These are phyloP conservation scores for Leucoptera coffeella DNA, from an alignment of 2,888 invertebrate species.

Conservation along the genomic window DNA sequence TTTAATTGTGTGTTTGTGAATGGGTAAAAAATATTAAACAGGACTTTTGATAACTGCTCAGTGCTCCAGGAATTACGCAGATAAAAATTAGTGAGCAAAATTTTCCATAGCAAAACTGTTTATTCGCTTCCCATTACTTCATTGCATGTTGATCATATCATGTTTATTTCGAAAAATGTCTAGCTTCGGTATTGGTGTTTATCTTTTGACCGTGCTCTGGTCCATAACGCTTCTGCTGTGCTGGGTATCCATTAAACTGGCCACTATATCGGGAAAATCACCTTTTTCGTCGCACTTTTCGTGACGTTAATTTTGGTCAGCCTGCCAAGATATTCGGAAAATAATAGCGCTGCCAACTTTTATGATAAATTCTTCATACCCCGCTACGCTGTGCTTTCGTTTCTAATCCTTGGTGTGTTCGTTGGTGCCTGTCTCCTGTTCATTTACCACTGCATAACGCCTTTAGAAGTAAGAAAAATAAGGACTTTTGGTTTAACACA, in stretches of 20 bases:
- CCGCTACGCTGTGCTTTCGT: conserved; percentile 18
- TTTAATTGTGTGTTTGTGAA: no score
- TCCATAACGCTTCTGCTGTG: conserved; percentile 56
- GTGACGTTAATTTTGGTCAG: conserved; percentile 54
- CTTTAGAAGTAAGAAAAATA: conserved; percentile 25
- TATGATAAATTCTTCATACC: conserved; percentile 26
- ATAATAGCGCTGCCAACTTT: conserved; percentile 30
- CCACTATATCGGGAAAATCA: conserved; percentile 58
- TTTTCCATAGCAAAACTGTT: no score
- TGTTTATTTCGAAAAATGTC: conserved; percentile 15
- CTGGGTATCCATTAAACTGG: conserved; percentile 58
- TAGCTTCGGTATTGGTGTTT: conserved; percentile 60
- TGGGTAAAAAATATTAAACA: no score
- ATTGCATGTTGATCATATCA: no score
- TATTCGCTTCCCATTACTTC: no score
- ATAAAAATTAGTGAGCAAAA: no score
- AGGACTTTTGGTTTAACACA: conserved; percentile 19
- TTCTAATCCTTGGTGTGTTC: conserved; percentile 18
- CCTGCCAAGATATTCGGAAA: conserved; percentile 39
- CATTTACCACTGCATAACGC: conserved; percentile 21
- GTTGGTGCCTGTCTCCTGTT: conserved; percentile 19
- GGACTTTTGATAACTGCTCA: no score
- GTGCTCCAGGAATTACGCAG: no score
- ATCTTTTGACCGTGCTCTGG: conserved; percentile 61
- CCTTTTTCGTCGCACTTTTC: conserved; percentile 43